Conservation (phyloP, 1,140 invertebrate species). For the Aporrectodea caliginosa region DNA sequence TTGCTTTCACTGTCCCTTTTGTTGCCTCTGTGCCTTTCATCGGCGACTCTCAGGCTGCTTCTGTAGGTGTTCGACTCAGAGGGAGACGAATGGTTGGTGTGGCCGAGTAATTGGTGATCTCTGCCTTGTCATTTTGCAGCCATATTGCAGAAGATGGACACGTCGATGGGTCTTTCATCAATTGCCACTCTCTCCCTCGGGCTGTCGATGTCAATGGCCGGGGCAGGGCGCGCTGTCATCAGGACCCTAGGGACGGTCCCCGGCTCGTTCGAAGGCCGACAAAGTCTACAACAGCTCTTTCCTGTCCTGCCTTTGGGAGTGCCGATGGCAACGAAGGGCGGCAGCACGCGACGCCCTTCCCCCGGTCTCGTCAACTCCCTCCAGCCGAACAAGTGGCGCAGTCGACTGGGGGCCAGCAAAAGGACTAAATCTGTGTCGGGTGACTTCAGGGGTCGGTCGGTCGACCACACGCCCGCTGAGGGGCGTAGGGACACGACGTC, state of each 20-base stretch:
- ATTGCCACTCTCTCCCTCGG: slow-evolving; percentile 29
- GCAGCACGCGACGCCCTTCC: no score
- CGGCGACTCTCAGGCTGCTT: no score
- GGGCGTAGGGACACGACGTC: no score
- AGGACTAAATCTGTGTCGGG: background rate
- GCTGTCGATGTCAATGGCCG: slow-evolving; percentile 30
- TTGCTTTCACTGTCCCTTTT: no score
- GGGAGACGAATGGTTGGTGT: no score
- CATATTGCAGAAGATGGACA: slow-evolving; percentile 19
- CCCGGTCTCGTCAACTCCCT: background rate
- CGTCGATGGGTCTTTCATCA: slow-evolving; percentile 24
- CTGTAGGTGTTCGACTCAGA: no score
- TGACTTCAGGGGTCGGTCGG: no score
- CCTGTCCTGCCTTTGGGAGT: no score
- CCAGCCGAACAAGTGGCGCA: background rate
- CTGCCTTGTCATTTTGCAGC: no score
- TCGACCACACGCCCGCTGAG: no score
- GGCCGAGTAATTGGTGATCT: no score
- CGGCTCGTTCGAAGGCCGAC: background rate
- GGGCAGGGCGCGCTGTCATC: slow-evolving; percentile 8
- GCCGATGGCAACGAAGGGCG: background rate
- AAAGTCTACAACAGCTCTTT: background rate
- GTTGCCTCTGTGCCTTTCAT: no score
- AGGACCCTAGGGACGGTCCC: background rate
- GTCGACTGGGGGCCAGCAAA: background rate